These are phyloP conservation scores for Hassar affinis DNA, from an alignment of 2,113 vertebrate species.

Conservation along the genomic window DNA sequence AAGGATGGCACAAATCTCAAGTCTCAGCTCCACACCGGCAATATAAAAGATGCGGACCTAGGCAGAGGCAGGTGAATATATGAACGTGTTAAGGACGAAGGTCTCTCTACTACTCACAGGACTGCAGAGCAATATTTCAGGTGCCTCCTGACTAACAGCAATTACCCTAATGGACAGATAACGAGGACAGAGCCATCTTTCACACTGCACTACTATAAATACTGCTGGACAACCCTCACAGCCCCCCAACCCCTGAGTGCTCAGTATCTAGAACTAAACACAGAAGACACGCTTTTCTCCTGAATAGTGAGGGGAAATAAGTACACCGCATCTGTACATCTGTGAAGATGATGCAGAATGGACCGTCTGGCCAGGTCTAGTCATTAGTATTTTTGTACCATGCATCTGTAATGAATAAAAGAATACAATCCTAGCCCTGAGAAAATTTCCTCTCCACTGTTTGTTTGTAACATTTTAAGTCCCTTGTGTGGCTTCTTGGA, in stretches of 20 bases:
- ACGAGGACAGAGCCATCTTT: conserved; percentile 70
- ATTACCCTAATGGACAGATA: conserved; percentile 77
- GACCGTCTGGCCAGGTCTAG: neutral
- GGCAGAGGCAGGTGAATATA: conserved; percentile 29
- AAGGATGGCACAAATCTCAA: conserved; percentile 23
- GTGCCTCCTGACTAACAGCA: conserved; percentile 70
- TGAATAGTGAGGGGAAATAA: too few relatives aligned
- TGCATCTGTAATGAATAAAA: neutral
- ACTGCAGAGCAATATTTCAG: conserved; percentile 72
- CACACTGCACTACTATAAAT: conserved; percentile 65
- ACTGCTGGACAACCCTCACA: conserved; percentile 21
- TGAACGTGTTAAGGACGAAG: conserved; percentile 56
- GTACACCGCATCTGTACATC: neutral
- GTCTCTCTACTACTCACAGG: conserved; percentile 49
- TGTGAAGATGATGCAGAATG: neutral
- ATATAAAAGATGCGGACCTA: neutral
- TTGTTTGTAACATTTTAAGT: neutral
- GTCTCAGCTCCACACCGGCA: neutral
- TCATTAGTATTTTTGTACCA: neutral
- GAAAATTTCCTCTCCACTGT: neutral
- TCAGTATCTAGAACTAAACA: conserved; percentile 1
- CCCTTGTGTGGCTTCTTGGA: neutral
- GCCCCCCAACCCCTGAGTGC: neutral
- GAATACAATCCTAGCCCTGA: neutral
- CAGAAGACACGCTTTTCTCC: neutral